Percentiles rank a stretch among this genome's conserved stretches.
Evolutionary conservation across 2,113 vertebrate genomes (phyloP).

Genomic region (Dasyurus viverrinus): DNA sequence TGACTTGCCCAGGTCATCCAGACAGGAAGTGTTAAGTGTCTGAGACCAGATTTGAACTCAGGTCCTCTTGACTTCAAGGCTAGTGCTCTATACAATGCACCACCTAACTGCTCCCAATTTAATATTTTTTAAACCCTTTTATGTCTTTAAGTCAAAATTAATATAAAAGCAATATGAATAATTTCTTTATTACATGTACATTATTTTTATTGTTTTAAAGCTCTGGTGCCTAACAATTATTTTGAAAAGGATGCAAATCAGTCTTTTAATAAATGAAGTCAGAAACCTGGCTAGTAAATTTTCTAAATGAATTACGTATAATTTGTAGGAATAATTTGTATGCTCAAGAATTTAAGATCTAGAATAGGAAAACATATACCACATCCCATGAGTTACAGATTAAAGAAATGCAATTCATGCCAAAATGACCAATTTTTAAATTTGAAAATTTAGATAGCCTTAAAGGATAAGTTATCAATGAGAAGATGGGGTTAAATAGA

Average conservation of each 20-base stretch:
- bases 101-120: background rate
- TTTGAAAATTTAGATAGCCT: background rate
- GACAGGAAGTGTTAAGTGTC: no score
- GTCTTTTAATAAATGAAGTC: conserved; percentile 64
- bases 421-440: conserved; percentile 52
- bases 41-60: no score
- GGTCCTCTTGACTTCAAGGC: no score
- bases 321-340: conserved; percentile 28
- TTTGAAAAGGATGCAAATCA: conserved; percentile 51
- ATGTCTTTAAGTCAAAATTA: conserved; percentile 36
- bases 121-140: conserved; percentile 52
- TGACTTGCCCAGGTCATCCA: no score
- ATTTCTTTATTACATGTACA: conserved; percentile 55
- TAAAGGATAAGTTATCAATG: conserved; percentile 27
- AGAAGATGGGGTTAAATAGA: conserved; percentile 31
- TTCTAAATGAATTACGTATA: conserved; percentile 43
- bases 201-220: conserved; percentile 67
- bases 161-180: conserved; percentile 64
- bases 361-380: conserved; percentile 46
- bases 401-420: conserved; percentile 49
- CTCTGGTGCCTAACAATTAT: conserved; percentile 59
- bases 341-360: conserved; percentile 42
- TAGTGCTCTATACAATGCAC: no score
- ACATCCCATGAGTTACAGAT: background rate
- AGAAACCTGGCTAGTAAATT: conserved; percentile 57